These are phyloP conservation scores for Promerops cafer DNA, from an alignment of 2,113 vertebrate species.

Conservation along the genomic window DNA sequence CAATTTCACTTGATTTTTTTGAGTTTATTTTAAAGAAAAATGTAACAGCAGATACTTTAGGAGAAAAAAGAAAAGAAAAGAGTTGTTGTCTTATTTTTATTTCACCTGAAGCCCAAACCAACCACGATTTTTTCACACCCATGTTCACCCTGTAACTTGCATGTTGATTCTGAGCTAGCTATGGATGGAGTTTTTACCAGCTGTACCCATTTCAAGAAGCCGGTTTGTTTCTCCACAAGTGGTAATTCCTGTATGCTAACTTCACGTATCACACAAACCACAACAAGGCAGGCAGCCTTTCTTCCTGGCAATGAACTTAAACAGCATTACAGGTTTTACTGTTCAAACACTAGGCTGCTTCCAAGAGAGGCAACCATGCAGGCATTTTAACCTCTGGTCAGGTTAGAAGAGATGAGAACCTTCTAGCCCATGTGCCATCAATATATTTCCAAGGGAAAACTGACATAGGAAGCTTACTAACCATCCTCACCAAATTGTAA, in stretches of 20 bases:
- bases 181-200: accelerated
- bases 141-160: neutral
- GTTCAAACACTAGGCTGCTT: neutral
- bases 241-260: neutral
- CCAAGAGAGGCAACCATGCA: neutral
- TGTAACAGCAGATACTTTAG: neutral
- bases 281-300: neutral
- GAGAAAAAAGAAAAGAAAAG: neutral
- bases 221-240: neutral
- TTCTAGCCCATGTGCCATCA: neutral
- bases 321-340: neutral
- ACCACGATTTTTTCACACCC: neutral
- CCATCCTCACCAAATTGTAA: neutral
- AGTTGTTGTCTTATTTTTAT: neutral
- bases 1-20: neutral
- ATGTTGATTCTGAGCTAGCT: neutral
- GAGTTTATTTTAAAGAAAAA: neutral
- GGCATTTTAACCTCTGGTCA: neutral
- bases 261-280: accelerated
- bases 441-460: neutral
- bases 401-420: neutral
- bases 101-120: neutral
- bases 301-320: neutral
- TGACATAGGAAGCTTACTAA: neutral
- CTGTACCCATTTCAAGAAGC: neutral